Conservation (phyloP, 2,888 invertebrate genomes). For the Branchellion lobata region DNA sequence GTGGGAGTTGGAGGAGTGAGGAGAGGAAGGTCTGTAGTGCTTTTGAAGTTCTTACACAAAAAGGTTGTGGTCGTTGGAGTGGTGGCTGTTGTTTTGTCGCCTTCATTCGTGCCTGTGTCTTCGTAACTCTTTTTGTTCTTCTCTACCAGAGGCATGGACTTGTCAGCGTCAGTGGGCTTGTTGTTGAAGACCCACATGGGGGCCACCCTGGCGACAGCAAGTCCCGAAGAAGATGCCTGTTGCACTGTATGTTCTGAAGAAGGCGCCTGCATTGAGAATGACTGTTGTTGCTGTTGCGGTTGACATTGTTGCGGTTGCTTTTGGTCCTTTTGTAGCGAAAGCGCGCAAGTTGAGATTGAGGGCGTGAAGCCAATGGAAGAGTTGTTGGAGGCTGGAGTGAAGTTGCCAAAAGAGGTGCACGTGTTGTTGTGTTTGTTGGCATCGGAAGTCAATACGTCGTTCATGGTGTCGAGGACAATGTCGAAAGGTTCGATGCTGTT, state of each 20-base stretch:
- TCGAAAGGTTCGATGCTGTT: neutral
- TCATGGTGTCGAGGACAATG: neutral
- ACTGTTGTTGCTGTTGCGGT: neutral
- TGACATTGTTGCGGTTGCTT: neutral
- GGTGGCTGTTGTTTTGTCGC: neutral
- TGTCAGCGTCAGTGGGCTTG: neutral
- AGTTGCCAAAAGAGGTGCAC: neutral
- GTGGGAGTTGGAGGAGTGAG: neutral
- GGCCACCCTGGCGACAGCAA: neutral
- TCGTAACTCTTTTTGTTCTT: neutral
- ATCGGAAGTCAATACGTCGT: neutral
- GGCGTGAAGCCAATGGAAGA: too few relatives aligned
- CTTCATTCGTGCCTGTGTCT: neutral
- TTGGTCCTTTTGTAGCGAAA: neutral
- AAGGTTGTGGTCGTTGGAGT: neutral
- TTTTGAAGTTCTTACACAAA: neutral
- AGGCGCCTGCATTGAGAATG: neutral
- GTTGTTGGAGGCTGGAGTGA: too few relatives aligned
- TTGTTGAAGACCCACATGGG: neutral
- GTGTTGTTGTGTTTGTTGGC: constrained; percentile 4
- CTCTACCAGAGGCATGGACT: neutral
- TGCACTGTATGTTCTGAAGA: neutral
- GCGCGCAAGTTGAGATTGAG: too few relatives aligned
- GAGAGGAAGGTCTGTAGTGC: too few relatives aligned
- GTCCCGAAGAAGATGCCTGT: neutral